Base-by-base conservation (phyloP, 2,888 invertebrate species). In the Drosophila anomalata region DNA sequence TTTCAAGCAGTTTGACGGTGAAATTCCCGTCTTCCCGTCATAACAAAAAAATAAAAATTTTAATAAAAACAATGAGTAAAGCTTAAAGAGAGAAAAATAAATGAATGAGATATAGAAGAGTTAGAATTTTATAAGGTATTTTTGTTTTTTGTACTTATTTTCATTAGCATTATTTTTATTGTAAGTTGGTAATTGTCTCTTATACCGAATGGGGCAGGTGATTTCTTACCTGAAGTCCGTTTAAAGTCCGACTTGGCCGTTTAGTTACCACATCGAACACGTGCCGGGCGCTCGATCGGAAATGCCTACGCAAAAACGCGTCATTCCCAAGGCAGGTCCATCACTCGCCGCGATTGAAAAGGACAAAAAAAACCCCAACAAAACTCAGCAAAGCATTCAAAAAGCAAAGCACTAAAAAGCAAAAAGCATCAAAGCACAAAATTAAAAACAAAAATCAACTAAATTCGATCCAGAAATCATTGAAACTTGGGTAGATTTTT, bases 221-320 rank as follows among this genome's bases (percentile, higher is more conserved):
- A 53, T 22, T 29, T 12, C n/a, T 7, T 7, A 11, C 5, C 12
- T 26, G 26, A 11, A 36, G 56, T 29, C 24, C 58, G 14, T 14
- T 41, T 33, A 44, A 9, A 26, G 47, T 63, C 26, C 26, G 50
- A 42, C 50, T 59, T 66, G 42, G 39, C 52, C 44, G 48, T 61
- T 76, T 74, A 74, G 73, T 76, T 57, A 54, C 50, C 52, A 52
- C 54, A 59, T 55, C 61, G 47, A 61, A 53, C 71, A 74, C 58
- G 60, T 58, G 52, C 46, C 42, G 29, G 31, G 41, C 54, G 50
- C 53, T 57, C 59, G 58, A 77, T 81, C 80, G 80, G 85, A 84
- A 81, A 84, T 81, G 73, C 80, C 85, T 65, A 53, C 56, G 70
- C 47, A 56, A 4, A 55, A 17, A 33, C 54, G 62, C 56, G 59